Evolutionary conservation across 2,888 invertebrate genomes (phyloP).

Genomic region (Caenorhabditis macrosperma): DNA sequence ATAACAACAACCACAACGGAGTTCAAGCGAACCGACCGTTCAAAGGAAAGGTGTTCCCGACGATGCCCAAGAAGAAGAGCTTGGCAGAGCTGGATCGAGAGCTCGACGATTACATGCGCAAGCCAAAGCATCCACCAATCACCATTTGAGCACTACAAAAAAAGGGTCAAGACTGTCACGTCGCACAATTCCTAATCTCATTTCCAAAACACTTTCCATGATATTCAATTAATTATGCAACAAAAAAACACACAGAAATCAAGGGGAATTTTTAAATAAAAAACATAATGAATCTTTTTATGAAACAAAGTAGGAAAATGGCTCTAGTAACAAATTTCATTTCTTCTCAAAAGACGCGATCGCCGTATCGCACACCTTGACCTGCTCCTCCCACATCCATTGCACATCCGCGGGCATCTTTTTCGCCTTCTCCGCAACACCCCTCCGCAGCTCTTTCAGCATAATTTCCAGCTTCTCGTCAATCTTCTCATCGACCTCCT

Average conservation of each 20-base stretch:
- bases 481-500: constrained; percentile 48
- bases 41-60: constrained; percentile 12
- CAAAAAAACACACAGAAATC: too few relatives aligned
- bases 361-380: constrained; percentile 53
- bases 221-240: neutral
- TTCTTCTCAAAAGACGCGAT: constrained; percentile 25
- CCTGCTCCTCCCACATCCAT: constrained; percentile 71
- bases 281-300: constrained; percentile 5
- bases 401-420: constrained; percentile 48
- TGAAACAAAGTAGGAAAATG: neutral
- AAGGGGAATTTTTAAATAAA: too few relatives aligned
- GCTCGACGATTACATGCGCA: constrained; percentile 71
- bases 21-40: neutral
- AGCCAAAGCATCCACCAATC: constrained; percentile 65
- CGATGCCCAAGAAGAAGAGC: constrained; percentile 54
- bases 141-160: constrained; percentile 25
- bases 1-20: neutral
- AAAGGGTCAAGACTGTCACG: neutral
- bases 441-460: constrained; percentile 47
- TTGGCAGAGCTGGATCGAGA: constrained; percentile 69
- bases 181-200: neutral
- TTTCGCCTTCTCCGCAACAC: constrained; percentile 43
- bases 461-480: constrained; percentile 52
- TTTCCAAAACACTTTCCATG: neutral
- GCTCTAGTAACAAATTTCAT: neutral